Evolutionary conservation across 2,888 invertebrate species (phyloP).

Genomic region (Agriopis marginaria): DNA sequence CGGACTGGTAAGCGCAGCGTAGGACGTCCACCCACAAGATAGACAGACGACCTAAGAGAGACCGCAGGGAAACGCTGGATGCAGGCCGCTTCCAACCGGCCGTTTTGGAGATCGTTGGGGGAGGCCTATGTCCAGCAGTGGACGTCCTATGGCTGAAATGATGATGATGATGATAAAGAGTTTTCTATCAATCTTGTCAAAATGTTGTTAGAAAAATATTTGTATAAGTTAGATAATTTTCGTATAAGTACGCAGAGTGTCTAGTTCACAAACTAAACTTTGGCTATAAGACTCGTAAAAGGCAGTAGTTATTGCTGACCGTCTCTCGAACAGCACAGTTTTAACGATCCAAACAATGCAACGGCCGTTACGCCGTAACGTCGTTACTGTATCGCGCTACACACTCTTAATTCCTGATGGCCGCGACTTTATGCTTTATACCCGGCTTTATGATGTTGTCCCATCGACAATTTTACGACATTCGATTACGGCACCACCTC

Average conservation of each 20-base stretch:
- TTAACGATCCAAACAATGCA: constrained; percentile 41
- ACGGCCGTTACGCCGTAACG: constrained; percentile 19
- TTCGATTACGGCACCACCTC: constrained; percentile 11
- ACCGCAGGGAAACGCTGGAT: too few species aligned
- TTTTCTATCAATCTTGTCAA: too few species aligned
- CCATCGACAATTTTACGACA: constrained; percentile 32
- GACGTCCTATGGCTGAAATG: too few species aligned
- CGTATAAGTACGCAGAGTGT: not conserved
- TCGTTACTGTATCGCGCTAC: constrained; percentile 34
- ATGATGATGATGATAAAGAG: too few species aligned
- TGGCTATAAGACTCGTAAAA: constrained; percentile 5
- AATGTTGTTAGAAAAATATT: not conserved
- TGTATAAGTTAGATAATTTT: not conserved
- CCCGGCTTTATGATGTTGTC: constrained; percentile 42
- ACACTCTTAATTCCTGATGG: constrained; percentile 43
- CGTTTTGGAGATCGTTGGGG: too few species aligned
- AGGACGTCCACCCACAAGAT: too few species aligned
- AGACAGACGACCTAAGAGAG: too few species aligned
- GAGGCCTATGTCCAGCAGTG: too few species aligned
- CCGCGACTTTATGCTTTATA: constrained; percentile 18
- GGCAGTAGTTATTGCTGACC: constrained; percentile 19
- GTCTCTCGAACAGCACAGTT: constrained; percentile 18
- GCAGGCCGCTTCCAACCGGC: too few species aligned
- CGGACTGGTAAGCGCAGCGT: too few species aligned
- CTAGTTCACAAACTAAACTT: not conserved